Evolutionary conservation across 37 sponge, comb jelly and placozoan genomes (phyloP), one percentile per base, ranked within the genome.

Genomic region (Beroe ovata): DNA sequence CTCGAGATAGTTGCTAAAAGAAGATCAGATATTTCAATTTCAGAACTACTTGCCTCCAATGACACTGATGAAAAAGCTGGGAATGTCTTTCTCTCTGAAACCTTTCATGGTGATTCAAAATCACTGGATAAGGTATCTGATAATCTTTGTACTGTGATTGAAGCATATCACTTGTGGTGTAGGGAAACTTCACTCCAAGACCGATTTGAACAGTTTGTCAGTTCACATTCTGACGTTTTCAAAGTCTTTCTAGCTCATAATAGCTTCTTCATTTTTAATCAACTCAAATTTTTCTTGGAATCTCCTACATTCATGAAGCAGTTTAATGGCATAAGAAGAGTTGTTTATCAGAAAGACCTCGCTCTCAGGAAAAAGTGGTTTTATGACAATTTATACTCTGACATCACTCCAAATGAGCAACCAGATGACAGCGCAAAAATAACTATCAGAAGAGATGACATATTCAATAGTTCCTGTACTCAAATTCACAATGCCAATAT

Each of bases 361-460:
- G 84, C 84, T 20, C 54, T 77, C 54, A 39, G 97, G 59, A 93
- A 93, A 61, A 91, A 94, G 39, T 96, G 97, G 97, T 96, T 96
- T 89, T 96, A 95, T 92, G 97, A 96, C 77, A 96, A 96, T 88
- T 92, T 96, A 25, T 92, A 95, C 60, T 33, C 71, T 8, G 92
- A 77, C 34, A 90, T 89, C 8, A 69, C 92, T 0, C 84, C 84
- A 40, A 77, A 39, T 23, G 38, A 6, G 8, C 84, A 77, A 38
- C 84, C 47, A 22, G 84, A 77, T 16, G 84, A 77, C n/a, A 66
- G 69, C 34, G 59, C 84, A 6, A 77, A 77, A 26, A 77, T 77
- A 1, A 38, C 39, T 19, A 77, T 77, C 54, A 1, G 59, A 3
- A 38, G 84, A 23, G 84, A 77, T 23, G 84, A 77, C 28, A 42